Percentiles rank a stretch among this genome's conserved stretches.
Conservation (phyloP, 2,888 invertebrate genomes). For the Thera britannica region DNA sequence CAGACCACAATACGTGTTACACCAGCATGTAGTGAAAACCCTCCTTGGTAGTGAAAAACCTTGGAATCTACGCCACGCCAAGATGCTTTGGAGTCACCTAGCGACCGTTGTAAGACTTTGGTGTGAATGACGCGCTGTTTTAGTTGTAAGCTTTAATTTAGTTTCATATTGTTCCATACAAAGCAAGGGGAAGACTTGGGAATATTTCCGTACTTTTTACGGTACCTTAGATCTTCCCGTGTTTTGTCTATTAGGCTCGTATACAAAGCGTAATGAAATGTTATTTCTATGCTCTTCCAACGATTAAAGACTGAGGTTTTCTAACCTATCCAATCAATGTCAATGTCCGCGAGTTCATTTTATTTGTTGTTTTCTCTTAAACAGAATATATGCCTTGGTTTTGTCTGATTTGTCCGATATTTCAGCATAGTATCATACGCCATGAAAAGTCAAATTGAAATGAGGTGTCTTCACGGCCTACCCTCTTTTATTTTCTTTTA, state of each 20-base stretch:
- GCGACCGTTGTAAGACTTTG: constrained; percentile 58
- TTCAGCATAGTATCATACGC: neutral
- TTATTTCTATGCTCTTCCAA: constrained; percentile 39
- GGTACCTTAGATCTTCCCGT: neutral
- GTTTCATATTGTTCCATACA: constrained; percentile 12
- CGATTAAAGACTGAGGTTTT: constrained; percentile 47
- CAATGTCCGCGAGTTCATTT: constrained; percentile 34
- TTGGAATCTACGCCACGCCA: constrained; percentile 59
- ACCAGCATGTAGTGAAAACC: constrained; percentile 37
- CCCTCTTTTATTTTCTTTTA: no score
- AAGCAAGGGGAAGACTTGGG: neutral
- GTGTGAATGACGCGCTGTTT: constrained; percentile 48
- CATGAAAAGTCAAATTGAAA: neutral
- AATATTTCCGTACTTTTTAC: neutral
- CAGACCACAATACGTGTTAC: constrained; percentile 53
- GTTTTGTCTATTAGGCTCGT: constrained; percentile 47
- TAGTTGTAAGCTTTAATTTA: constrained; percentile 13
- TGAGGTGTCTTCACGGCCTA: neutral
- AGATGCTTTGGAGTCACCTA: constrained; percentile 48
- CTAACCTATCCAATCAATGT: constrained; percentile 35
- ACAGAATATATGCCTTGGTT: constrained; percentile 6
- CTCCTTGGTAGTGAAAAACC: constrained; percentile 76
- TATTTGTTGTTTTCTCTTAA: neutral
- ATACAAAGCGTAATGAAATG: constrained; percentile 51
- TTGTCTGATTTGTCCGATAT: constrained; percentile 1